Conservation (phyloP, 2,888 invertebrate species). For the Silvanus unidentatus region DNA sequence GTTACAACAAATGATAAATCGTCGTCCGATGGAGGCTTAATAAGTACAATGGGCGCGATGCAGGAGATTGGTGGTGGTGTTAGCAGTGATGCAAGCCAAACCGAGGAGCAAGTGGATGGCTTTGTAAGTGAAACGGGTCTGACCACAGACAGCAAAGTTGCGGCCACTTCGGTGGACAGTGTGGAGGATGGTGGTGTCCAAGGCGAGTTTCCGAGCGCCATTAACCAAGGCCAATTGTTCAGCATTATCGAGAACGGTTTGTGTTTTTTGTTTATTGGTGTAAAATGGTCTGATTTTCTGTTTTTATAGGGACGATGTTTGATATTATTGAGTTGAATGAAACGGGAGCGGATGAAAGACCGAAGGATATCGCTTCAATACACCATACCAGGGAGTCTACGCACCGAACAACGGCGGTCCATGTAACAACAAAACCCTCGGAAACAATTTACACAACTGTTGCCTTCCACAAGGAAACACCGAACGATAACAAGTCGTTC, state of each 20-base stretch:
- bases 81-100: conserved; percentile 14
- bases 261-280: no score
- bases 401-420: conserved; percentile 13
- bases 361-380: conserved; percentile 13
- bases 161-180: conserved; percentile 10
- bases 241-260: conserved; percentile 45
- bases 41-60: not conserved
- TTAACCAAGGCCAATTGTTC: conserved; percentile 45
- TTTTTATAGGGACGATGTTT: conserved; percentile 39
- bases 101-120: conserved; percentile 23
- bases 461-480: conserved; percentile 31
- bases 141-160: conserved; percentile 22
- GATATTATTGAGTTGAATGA: conserved; percentile 45
- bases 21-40: not conserved
- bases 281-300: not conserved
- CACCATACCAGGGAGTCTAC: conserved; percentile 4
- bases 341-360: conserved; percentile 33
- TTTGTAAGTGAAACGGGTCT: conserved; percentile 12
- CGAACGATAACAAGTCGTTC: conserved; percentile 21
- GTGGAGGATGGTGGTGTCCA: not conserved
- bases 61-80: not conserved
- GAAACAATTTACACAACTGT: conserved; percentile 26
- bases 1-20: conserved; percentile 10
- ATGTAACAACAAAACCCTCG: conserved; percentile 8
- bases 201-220: conserved; percentile 42